phyloP scores from a whole-genome alignment of 2,797 vertebrate species.

The Pseudochirops corinnae region DNA sequence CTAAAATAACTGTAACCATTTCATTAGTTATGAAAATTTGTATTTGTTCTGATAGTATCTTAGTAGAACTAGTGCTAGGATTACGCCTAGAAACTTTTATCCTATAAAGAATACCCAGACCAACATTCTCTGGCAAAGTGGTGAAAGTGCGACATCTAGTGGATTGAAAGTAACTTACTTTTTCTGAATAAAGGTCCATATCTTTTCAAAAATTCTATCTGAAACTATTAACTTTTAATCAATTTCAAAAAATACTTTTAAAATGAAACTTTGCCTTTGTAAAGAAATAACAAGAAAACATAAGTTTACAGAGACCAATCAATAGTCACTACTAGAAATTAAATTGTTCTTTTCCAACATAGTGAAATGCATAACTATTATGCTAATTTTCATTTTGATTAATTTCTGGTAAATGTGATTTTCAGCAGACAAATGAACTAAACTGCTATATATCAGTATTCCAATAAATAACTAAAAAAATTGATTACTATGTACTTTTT shows the following conservation, averaged over 20 bases:
- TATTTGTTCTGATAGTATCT: neutral
- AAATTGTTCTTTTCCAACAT: neutral
- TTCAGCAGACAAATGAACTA: neutral
- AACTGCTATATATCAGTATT: neutral
- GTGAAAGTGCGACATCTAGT: slow-evolving; percentile 66
- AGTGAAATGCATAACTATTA: neutral
- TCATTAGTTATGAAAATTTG: neutral
- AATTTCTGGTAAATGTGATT: neutral
- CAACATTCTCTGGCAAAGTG: neutral
- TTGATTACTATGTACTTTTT: neutral
- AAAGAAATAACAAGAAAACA: neutral
- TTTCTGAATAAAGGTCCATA: slow-evolving; percentile 37
- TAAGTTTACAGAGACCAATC: neutral
- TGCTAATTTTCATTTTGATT: neutral
- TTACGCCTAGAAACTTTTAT: slow-evolving; percentile 13
- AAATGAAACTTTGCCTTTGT: neutral
- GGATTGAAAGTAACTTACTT: slow-evolving; percentile 43
- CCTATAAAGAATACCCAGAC: slow-evolving; percentile 1
- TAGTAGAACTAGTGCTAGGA: neutral
- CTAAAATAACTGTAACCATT: neutral
- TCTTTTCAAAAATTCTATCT: slow-evolving; percentile 11
- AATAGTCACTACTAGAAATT: neutral
- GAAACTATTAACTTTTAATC: neutral
- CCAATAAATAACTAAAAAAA: neutral
- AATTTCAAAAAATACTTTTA: slow-evolving; percentile 8